Percentiles rank a stretch among this genome's conserved stretches.
Evolutionary conservation across 2,113 vertebrate species (phyloP).

Genomic region (Scatophagus argus): DNA sequence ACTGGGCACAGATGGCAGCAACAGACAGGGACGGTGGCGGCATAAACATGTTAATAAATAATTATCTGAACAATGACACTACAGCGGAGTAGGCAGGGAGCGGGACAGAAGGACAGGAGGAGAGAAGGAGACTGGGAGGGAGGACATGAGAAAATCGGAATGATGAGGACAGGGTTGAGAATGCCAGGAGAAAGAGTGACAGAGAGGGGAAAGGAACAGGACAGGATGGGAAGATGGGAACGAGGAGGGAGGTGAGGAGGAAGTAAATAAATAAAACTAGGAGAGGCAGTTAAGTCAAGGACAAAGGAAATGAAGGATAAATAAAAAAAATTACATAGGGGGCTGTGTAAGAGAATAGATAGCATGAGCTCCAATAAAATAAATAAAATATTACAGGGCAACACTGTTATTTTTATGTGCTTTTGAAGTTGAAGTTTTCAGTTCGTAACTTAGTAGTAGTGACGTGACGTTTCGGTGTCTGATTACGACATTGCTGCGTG

Average conservation of each 20-base stretch:
- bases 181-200: slow-evolving; percentile 38
- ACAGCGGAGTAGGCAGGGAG: slow-evolving; percentile 49
- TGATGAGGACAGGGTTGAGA: slow-evolving; percentile 28
- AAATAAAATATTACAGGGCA: no score
- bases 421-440: no score
- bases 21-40: slow-evolving; percentile 70
- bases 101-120: slow-evolving; percentile 44
- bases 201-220: slow-evolving; percentile 26
- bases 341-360: slow-evolving; percentile 16
- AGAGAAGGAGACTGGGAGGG: slow-evolving; percentile 21
- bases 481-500: no score
- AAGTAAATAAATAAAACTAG: slow-evolving; percentile 11
- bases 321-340: slow-evolving; percentile 10
- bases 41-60: slow-evolving; percentile 83
- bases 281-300: slow-evolving; percentile 22
- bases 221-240: slow-evolving; percentile 6
- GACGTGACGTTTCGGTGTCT: no score
- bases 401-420: no score
- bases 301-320: slow-evolving; percentile 33
- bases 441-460: no score
- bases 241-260: neutral
- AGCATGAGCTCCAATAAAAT: slow-evolving; percentile 23
- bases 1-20: slow-evolving; percentile 85
- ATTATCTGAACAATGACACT: slow-evolving; percentile 80
- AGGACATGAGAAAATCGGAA: slow-evolving; percentile 21